Percentiles rank a stretch among this genome's conserved stretches.
Evolutionary conservation across 2,797 vertebrate genomes (phyloP).

Genomic region (Tokudaia muenninki): DNA sequence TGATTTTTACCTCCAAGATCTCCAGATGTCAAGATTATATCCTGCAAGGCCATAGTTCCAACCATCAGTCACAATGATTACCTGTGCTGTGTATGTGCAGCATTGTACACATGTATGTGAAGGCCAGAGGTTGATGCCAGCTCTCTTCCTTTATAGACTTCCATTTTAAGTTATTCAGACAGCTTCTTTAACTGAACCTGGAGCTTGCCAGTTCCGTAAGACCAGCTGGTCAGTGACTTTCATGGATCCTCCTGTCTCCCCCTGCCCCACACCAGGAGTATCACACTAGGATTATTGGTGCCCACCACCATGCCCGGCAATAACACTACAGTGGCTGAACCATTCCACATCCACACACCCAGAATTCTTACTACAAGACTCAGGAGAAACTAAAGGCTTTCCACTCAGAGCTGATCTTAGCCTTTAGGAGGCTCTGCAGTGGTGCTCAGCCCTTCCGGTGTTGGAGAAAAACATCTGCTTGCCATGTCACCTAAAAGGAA

Average conservation of each 20-base stretch:
- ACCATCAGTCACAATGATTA: background rate
- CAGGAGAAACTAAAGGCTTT: conserved; percentile 13
- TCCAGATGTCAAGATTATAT: background rate
- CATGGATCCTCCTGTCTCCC: background rate
- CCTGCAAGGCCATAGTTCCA: background rate
- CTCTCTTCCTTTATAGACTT: background rate
- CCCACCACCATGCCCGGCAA: background rate
- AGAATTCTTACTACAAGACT: conserved; percentile 36
- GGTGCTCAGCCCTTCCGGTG: background rate
- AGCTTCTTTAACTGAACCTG: background rate
- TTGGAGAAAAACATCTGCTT: background rate
- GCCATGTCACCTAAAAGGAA: background rate
- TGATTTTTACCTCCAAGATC: background rate
- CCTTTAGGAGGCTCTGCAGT: background rate
- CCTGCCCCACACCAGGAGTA: background rate
- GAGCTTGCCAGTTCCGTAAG: background rate
- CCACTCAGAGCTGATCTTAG: background rate
- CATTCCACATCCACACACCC: background rate
- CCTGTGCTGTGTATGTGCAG: background rate
- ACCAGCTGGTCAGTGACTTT: background rate
- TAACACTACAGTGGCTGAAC: background rate
- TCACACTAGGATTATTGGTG: background rate
- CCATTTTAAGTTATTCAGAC: background rate
- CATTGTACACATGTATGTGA: background rate
- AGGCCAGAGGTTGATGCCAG: background rate